Conservation (phyloP, 1,140 invertebrate species). For the Drosophila willistoni region DNA sequence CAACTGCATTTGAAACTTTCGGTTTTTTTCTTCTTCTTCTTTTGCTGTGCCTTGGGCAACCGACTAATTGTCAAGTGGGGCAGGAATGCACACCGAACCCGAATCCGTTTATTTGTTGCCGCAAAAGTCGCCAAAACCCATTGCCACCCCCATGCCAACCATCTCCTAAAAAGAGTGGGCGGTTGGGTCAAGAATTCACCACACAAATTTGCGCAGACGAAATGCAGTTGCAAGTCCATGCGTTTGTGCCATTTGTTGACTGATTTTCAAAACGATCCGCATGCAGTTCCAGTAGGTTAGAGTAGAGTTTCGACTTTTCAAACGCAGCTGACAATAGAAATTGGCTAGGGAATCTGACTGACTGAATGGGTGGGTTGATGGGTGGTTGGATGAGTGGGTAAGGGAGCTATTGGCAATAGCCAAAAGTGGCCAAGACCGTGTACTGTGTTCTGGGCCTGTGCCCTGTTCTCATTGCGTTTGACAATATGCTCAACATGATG, state of each 20-base stretch:
- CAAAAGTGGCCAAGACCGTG: constrained; percentile 54
- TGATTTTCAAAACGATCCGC: constrained; percentile 59
- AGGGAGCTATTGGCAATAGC: constrained; percentile 50
- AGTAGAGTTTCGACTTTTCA: background rate
- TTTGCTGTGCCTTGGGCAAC: constrained; percentile 31
- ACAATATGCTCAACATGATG: constrained; percentile 73
- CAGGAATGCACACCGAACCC: constrained; percentile 19
- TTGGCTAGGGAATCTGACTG: constrained; percentile 58
- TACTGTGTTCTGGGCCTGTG: constrained; percentile 21
- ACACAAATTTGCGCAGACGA: constrained; percentile 38
- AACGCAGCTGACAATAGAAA: constrained; percentile 68
- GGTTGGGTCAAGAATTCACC: constrained; percentile 14
- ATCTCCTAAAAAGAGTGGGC: background rate
- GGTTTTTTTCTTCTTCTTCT: background rate
- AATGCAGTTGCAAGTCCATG: constrained; percentile 40
- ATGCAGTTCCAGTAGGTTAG: constrained; percentile 30
- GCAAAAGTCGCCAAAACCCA: constrained; percentile 41
- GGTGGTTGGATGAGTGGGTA: background rate
- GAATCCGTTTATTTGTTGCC: constrained; percentile 29
- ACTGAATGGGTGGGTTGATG: constrained; percentile 17
- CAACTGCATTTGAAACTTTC: constrained; percentile 53
- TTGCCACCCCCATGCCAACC: too few species aligned
- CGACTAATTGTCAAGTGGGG: constrained; percentile 59
- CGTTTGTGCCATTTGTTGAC: constrained; percentile 60
- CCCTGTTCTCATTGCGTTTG: constrained; percentile 42